Evolutionary conservation across 1,140 invertebrate species (phyloP).

Genomic region (Drosophila watanabei): DNA sequence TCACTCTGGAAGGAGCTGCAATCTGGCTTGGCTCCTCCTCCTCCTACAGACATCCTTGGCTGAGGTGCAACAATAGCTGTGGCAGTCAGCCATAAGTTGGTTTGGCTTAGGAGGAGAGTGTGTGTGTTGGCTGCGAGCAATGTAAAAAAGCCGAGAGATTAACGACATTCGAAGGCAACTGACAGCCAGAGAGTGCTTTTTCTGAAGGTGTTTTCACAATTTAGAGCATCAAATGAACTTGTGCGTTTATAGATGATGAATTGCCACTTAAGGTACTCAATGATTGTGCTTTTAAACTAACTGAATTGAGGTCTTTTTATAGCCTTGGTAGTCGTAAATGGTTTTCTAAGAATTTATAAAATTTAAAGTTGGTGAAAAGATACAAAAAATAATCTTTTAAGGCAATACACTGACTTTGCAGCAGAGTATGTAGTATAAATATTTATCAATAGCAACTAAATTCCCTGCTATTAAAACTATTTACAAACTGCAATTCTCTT

Average conservation of each 20-base stretch:
- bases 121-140: not conserved
- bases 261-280: constrained; percentile 3
- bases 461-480: not conserved
- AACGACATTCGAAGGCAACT: constrained; percentile 15
- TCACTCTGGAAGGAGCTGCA: constrained; percentile 30
- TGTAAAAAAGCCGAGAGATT: constrained; percentile 8
- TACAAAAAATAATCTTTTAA: not conserved
- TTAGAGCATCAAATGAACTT: constrained; percentile 13
- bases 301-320: not conserved
- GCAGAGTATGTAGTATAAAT: no score
- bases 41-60: constrained; percentile 24
- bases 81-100: constrained; percentile 33
- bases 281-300: constrained; percentile 2
- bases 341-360: no score
- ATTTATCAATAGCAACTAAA: not conserved
- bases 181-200: constrained; percentile 9
- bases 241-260: constrained; percentile 13
- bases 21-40: constrained; percentile 13
- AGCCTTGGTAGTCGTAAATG: no score
- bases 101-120: not conserved
- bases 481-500: not conserved
- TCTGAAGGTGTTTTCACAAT: constrained; percentile 14
- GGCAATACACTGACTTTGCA: no score
- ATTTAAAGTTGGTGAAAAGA: not conserved
- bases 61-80: constrained; percentile 39